phyloP scores from a whole-genome alignment of 2,797 vertebrate species.

The Australoheros facetus region DNA sequence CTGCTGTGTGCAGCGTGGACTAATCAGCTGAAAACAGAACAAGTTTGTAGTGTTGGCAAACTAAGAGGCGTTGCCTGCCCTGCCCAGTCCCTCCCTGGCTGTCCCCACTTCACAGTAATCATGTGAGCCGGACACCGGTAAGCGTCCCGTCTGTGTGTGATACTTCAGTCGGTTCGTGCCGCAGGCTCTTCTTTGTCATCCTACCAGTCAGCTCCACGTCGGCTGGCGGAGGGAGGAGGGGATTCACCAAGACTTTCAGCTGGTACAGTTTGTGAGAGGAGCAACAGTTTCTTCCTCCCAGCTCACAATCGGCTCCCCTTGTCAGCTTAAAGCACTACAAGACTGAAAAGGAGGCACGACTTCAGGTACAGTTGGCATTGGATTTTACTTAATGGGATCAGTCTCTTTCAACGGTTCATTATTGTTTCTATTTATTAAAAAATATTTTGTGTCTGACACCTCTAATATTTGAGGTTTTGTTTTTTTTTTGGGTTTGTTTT shows the following conservation, averaged over 20 bases:
- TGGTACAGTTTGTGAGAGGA: slow-evolving; percentile 51
- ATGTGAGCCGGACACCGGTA: not conserved
- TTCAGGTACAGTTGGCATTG: not conserved
- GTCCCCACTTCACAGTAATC: not conserved
- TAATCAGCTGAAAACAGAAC: not conserved
- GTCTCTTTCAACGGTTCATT: not conserved
- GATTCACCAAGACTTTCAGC: slow-evolving; percentile 45
- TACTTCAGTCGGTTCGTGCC: not conserved
- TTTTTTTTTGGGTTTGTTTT: not conserved
- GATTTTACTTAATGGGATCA: not conserved
- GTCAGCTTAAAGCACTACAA: not conserved
- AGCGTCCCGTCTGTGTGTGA: not conserved
- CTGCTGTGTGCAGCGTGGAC: not conserved
- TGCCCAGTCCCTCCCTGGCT: not conserved
- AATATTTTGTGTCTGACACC: too few species aligned
- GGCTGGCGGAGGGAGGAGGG: slow-evolving; percentile 35
- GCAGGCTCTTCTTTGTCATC: slow-evolving; percentile 8
- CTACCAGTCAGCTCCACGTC: slow-evolving; percentile 69
- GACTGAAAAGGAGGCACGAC: slow-evolving; percentile 8
- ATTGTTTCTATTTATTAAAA: too few species aligned
- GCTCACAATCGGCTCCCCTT: not conserved
- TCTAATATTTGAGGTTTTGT: not conserved
- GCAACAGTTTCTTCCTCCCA: slow-evolving; percentile 58
- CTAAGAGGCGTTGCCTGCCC: not conserved
- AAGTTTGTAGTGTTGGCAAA: not conserved